Evolutionary conservation across 2,797 vertebrate species (phyloP).

Genomic region (Melanogrammus aeglefinus): DNA sequence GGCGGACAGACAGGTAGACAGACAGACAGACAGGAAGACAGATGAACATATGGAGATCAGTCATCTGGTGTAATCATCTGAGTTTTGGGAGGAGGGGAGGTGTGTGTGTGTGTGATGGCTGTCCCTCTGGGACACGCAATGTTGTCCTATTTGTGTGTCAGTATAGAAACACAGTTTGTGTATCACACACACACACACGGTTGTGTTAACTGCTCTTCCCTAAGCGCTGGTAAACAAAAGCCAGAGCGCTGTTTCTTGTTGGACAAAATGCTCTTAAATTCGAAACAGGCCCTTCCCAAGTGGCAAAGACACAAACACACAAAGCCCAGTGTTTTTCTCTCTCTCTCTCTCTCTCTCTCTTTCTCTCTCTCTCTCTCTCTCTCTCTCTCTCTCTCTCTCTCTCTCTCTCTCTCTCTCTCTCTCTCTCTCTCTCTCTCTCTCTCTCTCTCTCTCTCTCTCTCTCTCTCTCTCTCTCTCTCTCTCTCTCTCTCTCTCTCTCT

Average conservation of each 20-base stretch:
- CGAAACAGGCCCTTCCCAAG: slow-evolving; percentile 54
- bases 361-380: slow-evolving; percentile 47
- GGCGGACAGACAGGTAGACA: neutral
- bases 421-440: slow-evolving; percentile 58
- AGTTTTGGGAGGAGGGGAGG: no score
- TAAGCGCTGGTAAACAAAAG: slow-evolving; percentile 66
- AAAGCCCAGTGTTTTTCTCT: slow-evolving; percentile 44
- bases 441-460: slow-evolving; percentile 55
- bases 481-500: slow-evolving; percentile 10
- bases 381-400: no score
- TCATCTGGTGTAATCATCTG: slow-evolving; percentile 8
- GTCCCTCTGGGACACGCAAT: no score
- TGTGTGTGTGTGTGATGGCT: no score
- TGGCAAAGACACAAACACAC: slow-evolving; percentile 35
- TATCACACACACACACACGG: slow-evolving; percentile 38
- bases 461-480: slow-evolving; percentile 51
- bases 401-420: slow-evolving; percentile 23
- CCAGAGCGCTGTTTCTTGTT: slow-evolving; percentile 52
- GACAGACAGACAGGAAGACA: neutral
- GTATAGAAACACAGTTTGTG: slow-evolving; percentile 31
- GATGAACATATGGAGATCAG: slow-evolving; percentile 20
- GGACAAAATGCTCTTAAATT: slow-evolving; percentile 67
- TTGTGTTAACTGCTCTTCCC: slow-evolving; percentile 66
- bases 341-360: slow-evolving; percentile 21
- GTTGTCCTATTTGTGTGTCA: slow-evolving; percentile 18